Evolutionary conservation across 2,888 invertebrate species (phyloP).

Genomic region (Trichopria drosophilae): DNA sequence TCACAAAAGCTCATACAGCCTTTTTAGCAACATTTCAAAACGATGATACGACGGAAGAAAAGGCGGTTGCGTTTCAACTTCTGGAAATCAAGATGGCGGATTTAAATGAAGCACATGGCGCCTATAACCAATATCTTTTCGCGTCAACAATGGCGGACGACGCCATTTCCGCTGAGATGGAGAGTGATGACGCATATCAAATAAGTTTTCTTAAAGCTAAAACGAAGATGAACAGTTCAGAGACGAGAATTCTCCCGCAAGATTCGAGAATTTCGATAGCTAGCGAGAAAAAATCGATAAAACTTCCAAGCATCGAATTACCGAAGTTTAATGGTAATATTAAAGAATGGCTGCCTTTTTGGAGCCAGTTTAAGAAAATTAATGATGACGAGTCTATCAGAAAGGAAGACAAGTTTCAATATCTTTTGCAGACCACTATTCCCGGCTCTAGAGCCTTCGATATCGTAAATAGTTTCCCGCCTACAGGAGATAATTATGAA

Average conservation of each 20-base stretch:
- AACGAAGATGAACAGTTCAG: not conserved
- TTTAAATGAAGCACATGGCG: not conserved
- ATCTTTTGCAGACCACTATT: not conserved
- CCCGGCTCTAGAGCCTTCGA: not conserved
- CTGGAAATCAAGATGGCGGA: not conserved
- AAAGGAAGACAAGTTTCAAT: not conserved
- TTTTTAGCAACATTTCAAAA: not conserved
- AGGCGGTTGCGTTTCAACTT: not conserved
- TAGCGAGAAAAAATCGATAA: too few relatives aligned
- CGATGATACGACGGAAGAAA: too few relatives aligned
- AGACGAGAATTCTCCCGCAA: too few relatives aligned
- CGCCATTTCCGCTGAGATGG: not conserved
- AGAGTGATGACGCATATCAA: not conserved
- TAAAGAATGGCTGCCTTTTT: not conserved
- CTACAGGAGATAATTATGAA: constrained; percentile 4
- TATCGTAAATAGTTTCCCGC: constrained; percentile 1
- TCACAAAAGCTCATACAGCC: not conserved
- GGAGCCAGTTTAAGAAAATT: not conserved
- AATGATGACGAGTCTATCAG: not conserved
- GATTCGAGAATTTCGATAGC: too few relatives aligned
- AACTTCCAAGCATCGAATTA: not conserved
- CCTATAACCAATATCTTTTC: not conserved
- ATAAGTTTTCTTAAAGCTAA: not conserved
- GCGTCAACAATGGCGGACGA: not conserved
- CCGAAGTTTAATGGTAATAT: not conserved